Base-by-base conservation (phyloP, 1,140 invertebrate species). In the Tetramorium parvispinum region DNA sequence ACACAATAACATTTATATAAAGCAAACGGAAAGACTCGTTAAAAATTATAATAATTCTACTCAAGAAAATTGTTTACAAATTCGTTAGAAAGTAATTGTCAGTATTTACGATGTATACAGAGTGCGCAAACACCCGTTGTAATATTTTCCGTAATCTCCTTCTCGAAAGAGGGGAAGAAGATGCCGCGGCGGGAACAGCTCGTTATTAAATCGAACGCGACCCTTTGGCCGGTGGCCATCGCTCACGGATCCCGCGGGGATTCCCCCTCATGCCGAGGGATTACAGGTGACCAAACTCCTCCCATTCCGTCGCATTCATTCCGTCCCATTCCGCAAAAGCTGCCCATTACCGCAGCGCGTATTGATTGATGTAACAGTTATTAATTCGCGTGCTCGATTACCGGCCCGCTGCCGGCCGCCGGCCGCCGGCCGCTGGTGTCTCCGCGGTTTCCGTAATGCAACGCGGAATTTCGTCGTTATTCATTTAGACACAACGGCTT, bases 281-380 rank as follows among this genome's bases (percentile, higher is more conserved):
- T 88, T 82, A 86, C 85, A 88, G 85, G 68, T 68, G 53, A 70
- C 70, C 87, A 81, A 73, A 87, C 76, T 66, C 70, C 70, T 37
- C 65, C 57, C 81, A 70, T 55, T 13, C 57, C 11, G 18, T 73
- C 49, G 46, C 49, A 27, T 71, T 78, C 49, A 40, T 65, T 37
- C 61, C 27, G 16, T 65, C 40, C 83, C 21, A 32, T 57, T 68
- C 49, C 43, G 75, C 83, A 57, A 77, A 65, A 86, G 85, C 77
- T 77, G 43, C 71, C 82, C 87, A 88, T 66, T 77, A 83, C 53
- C 61, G 55, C 65, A 46, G 53, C 37, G 55, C 78, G 65, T 94
- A 94, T 94, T 94, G 94, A 94, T 94, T 94, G 92, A 92, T 91
- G 92, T 92, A 94, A 94, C 92, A 93, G 93, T 94, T 94, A 94